phyloP scores from a whole-genome alignment of 2,888 invertebrate species.

The Lithosia quadra region DNA sequence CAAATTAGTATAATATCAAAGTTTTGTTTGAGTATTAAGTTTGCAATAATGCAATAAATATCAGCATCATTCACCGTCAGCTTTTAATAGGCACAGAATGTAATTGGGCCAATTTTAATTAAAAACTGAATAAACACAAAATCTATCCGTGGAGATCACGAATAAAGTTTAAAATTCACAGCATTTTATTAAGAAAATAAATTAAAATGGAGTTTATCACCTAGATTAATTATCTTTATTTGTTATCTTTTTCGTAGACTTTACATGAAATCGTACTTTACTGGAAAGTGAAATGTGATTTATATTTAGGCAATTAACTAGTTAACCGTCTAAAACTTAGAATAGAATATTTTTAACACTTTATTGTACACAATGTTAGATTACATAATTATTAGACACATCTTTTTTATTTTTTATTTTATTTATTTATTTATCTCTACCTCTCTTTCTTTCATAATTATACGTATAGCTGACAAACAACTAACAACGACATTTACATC shows the following conservation, averaged over 20 bases:
- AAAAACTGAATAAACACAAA: constrained; percentile 14
- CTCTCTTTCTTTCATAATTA: too few relatives aligned
- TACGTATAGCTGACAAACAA: too few relatives aligned
- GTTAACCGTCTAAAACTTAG: not conserved
- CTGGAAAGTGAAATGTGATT: constrained; percentile 10
- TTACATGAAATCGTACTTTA: not conserved
- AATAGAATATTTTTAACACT: not conserved
- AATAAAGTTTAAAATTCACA: constrained; percentile 9
- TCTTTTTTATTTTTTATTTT: too few relatives aligned
- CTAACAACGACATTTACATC: too few relatives aligned
- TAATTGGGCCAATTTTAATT: constrained; percentile 26
- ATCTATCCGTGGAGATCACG: not conserved
- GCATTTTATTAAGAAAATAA: not conserved
- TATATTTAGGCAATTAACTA: not conserved
- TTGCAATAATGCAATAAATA: constrained; percentile 16
- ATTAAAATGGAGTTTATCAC: not conserved
- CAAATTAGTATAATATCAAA: not conserved
- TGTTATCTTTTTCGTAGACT: not conserved
- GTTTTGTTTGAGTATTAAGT: constrained; percentile 7
- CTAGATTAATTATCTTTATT: not conserved
- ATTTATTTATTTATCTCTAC: too few relatives aligned
- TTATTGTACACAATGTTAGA: too few relatives aligned
- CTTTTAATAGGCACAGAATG: constrained; percentile 29
- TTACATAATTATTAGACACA: too few relatives aligned
- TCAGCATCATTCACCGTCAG: constrained; percentile 24